Percentiles rank a stretch among this genome's conserved stretches.
phyloP scores from a whole-genome alignment of 2,113 vertebrate species.

The Gopherus flavomarginatus region DNA sequence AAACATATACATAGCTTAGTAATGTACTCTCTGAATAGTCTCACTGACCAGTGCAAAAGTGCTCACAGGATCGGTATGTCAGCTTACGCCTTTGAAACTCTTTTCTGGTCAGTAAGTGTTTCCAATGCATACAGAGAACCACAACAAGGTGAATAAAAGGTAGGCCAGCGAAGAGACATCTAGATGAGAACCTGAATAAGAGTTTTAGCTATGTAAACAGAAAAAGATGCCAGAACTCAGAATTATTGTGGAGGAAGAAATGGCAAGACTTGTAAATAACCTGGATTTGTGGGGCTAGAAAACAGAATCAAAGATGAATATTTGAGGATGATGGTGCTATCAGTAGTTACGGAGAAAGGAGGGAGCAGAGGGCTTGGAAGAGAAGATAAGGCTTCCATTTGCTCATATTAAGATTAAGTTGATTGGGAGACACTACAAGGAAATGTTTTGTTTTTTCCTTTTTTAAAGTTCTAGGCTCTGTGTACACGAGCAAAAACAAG shows the following conservation, averaged over 20 bases:
- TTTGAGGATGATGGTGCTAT: not conserved
- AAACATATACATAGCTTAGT: constrained; percentile 14
- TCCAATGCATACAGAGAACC: not conserved
- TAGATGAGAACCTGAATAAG: not conserved
- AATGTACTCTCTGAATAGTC: not conserved
- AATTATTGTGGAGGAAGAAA: not conserved
- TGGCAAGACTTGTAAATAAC: not conserved
- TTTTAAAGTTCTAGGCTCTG: not conserved
- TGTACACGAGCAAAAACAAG: not conserved
- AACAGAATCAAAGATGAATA: not conserved
- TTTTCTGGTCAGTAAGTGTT: not conserved
- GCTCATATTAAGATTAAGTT: not conserved
- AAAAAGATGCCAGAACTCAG: not conserved
- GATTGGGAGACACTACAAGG: not conserved
- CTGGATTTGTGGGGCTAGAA: not conserved
- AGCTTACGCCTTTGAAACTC: not conserved
- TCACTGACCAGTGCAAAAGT: not conserved
- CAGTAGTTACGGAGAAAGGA: not conserved
- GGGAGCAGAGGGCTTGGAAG: not conserved
- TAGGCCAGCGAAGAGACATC: not conserved
- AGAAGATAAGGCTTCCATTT: not conserved
- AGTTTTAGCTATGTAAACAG: not conserved
- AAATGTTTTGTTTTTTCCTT: not conserved
- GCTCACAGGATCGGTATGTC: constrained; percentile 4
- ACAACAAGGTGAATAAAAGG: not conserved